Evolutionary conservation across 2,888 invertebrate species (phyloP), one percentile per base, ranked within the genome.

Genomic region (Euclidia mi): DNA sequence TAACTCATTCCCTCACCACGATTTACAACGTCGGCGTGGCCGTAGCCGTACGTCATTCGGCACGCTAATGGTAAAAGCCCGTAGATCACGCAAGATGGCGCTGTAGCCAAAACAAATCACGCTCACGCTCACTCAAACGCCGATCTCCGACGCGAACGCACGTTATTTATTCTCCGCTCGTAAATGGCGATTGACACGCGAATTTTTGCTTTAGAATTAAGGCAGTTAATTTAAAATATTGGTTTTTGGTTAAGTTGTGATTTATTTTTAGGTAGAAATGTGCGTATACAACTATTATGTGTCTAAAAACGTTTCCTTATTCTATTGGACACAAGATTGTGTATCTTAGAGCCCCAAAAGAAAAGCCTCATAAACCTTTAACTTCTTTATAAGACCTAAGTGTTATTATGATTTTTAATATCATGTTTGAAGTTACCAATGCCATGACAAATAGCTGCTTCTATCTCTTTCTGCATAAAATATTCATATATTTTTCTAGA

Each of bases 11-110:
- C 40, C 43, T 20, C n/a, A 51, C 62, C 45, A 60, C 60, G 56
- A 66, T 71, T 68, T 66, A 73, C 56, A 57, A 31, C 56, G 43
- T 49, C 46, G 48, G 44, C 11, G 45, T 40, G 46, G 44, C 11
- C 38, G 45, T 40, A 46, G 55, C 57, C 50, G 65, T 76, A 45
- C 61, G 49, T 76, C 69, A 76, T 62, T 73, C 77, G 44, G 53
- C 70, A 66, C 67, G 70, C 65, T 64, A 72, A 76, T 70, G 57
- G 65, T 82, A 79, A 83, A 81, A 73, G 77, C 70, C 63, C 69
- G 67, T 87, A 83, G 81, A 86, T 87, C 86, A 87, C 83, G 81
- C 78, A 63, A 88, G 89, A 87, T 89, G 88, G 82, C 84, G 82
- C 56, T 83, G 68, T 51, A 70, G 69, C 78, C 82, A 84, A 85